phyloP scores from a whole-genome alignment of 2,113 vertebrate genomes.

The Myrmecobius fasciatus region DNA sequence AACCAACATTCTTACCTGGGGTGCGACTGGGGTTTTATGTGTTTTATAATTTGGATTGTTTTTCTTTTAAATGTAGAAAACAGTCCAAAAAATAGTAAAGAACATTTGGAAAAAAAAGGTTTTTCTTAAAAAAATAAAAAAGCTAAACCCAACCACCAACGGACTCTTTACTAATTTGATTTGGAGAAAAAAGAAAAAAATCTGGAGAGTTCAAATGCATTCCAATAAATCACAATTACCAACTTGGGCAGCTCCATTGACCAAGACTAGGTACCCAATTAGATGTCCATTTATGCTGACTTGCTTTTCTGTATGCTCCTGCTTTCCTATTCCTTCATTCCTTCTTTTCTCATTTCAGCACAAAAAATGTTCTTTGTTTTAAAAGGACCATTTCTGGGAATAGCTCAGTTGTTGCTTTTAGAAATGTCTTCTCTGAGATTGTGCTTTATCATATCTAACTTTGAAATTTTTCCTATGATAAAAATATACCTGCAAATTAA shows the following conservation, averaged over 20 bases:
- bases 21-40: fast-evolving
- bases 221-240: neutral
- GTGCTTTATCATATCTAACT: neutral
- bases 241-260: neutral
- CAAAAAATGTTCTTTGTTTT: neutral
- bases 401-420: neutral
- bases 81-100: neutral
- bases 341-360: neutral
- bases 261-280: neutral
- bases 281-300: neutral
- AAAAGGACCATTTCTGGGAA: neutral
- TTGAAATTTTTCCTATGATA: neutral
- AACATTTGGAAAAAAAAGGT: neutral
- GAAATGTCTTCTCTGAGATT: neutral
- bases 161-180: neutral
- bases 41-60: fast-evolving
- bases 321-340: neutral
- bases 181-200: neutral
- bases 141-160: neutral
- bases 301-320: neutral
- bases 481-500: neutral
- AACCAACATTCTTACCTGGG: neutral
- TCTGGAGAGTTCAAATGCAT: neutral
- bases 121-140: neutral
- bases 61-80: neutral